Percentiles rank a stretch among this genome's conserved stretches.
Conservation (phyloP, 2,113 vertebrate species). For the Petroica traversi region DNA sequence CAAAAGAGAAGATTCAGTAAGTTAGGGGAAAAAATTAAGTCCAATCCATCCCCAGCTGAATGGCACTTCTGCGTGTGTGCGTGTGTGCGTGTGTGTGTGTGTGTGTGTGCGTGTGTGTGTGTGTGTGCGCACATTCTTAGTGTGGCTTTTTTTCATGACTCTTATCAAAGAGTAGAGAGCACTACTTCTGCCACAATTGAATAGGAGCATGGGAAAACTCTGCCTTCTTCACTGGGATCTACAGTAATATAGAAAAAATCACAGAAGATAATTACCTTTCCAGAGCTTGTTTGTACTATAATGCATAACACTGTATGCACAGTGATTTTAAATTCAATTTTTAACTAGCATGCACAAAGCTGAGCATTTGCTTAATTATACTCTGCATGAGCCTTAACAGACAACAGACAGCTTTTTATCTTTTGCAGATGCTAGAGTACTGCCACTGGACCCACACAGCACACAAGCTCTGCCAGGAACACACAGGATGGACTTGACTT, state of each 20-base stretch:
- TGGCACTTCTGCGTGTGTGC: background rate
- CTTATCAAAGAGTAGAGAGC: background rate
- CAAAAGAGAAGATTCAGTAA: background rate
- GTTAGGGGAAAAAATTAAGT: background rate
- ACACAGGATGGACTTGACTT: background rate
- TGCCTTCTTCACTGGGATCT: background rate
- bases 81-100: accelerated
- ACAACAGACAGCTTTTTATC: background rate
- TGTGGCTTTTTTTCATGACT: background rate
- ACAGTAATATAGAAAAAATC: background rate
- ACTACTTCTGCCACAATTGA: background rate
- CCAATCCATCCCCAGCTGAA: background rate
- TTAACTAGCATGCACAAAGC: background rate
- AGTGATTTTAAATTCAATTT: background rate
- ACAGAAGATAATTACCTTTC: background rate
- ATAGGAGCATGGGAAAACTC: background rate
- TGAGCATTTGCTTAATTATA: background rate
- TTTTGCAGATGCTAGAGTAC: background rate
- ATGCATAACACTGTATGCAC: background rate
- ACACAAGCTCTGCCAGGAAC: background rate
- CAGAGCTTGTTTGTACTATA: background rate
- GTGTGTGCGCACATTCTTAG: background rate
- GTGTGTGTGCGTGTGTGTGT: accelerated
- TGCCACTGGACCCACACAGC: accelerated
- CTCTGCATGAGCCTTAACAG: background rate